Evolutionary conservation across 2,888 invertebrate species (phyloP), one percentile per base, ranked within the genome.

Genomic region (Rhingia rostrata): DNA sequence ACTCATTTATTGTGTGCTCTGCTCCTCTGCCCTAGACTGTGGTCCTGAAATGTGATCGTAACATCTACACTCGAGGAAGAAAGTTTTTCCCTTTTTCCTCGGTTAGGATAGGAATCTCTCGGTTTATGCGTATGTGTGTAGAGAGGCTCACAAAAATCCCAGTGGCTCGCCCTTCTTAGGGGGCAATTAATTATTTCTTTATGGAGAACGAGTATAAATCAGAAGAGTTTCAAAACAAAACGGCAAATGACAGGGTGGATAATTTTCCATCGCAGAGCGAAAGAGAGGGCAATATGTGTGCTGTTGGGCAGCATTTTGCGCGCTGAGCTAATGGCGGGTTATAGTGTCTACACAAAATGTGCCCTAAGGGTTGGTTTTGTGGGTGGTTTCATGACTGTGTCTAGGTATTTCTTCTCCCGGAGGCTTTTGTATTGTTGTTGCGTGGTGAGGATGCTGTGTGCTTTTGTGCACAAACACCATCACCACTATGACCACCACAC

Each of bases 141-240:
- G 10, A 32, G 43, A 33, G 45, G 12, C 47, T 32, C 60, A 33
- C 45, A 49, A 22, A 22, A 22, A 22, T 49, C 39, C 51, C 32
- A 10, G n/a, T 39, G 3, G 35, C 22, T 4, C n/a, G 4, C 41
- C 66, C 33, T 32, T 60, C 67, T 63, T 67, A 49, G 63, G 63
- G 47, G 70, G 63, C 70, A 78, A 78, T 78, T 78, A 78, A 78
- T 78, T 78, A 78, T 78, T 78, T 70, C 70, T 78, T 78, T 78
- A 78, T 70, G 70, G 61, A 5, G 45, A 78, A 78, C 70, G 64
- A 78, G 78, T 58, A 78, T 78, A 78, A 78, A 78, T 78, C 78
- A 78, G 78, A 37, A 49, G 60, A 77, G 54, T 70, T 78, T 63
- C 70, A 41, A 78, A 70, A 64, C 78, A 78, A 78, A 78, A 78